phyloP scores from a whole-genome alignment of 2,888 invertebrate genomes.

The Acanthacorydalis orientalis region DNA sequence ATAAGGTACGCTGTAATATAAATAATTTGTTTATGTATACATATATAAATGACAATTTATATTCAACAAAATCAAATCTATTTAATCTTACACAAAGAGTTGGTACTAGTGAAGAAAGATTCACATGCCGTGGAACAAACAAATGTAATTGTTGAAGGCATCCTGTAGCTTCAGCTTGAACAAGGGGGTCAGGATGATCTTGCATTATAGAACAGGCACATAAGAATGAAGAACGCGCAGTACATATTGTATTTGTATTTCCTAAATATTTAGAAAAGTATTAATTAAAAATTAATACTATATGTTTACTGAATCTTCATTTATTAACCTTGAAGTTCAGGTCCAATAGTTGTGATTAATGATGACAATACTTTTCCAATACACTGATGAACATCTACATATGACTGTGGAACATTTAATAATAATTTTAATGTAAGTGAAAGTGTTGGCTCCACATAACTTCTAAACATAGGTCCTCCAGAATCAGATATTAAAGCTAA shows the following conservation, averaged over 20 bases:
- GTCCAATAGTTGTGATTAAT: constrained; percentile 93
- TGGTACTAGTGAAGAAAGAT: constrained; percentile 81
- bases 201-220: constrained; percentile 89
- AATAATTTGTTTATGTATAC: constrained; percentile 9
- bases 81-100: constrained; percentile 65
- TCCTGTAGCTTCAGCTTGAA: constrained; percentile 89
- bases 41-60: too few species aligned
- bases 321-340: constrained; percentile 72
- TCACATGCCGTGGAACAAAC: constrained; percentile 90
- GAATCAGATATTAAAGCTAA: constrained; percentile 91
- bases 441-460: constrained; percentile 89
- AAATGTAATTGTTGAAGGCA: constrained; percentile 95
- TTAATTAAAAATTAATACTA: neutral
- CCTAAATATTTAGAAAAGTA: constrained; percentile 24
- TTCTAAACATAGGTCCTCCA: constrained; percentile 96
- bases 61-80: neutral
- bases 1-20: constrained; percentile 52
- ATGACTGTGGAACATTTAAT: constrained; percentile 75
- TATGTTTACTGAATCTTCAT: neutral
- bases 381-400: constrained; percentile 83
- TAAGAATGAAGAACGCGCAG: constrained; percentile 67
- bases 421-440: constrained; percentile 79
- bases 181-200: constrained; percentile 75
- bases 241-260: constrained; percentile 53
- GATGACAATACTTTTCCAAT: constrained; percentile 88